phyloP scores from a whole-genome alignment of 2,888 invertebrate genomes.

The Scaeva pyrastri region DNA sequence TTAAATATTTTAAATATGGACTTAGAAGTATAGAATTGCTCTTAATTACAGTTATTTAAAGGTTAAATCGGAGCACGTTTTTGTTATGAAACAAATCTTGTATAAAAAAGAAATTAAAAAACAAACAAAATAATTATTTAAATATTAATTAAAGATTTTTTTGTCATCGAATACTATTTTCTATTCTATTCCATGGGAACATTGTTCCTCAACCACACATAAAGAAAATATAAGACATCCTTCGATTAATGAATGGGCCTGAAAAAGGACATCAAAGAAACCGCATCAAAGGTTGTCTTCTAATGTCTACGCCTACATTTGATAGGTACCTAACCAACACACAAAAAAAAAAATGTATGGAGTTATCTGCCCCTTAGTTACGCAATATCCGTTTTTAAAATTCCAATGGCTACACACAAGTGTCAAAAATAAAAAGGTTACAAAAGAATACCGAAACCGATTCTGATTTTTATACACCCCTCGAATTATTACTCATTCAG shows the following conservation, averaged over 20 bases:
- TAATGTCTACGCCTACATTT: conserved; percentile 1
- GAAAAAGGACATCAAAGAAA: background rate
- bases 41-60: too few species aligned
- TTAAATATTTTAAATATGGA: background rate
- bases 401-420: conserved; percentile 40
- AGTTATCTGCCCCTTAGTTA: conserved; percentile 63
- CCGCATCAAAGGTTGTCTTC: background rate
- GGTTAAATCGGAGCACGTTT: too few species aligned
- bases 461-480: background rate
- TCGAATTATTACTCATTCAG: conserved; percentile 27
- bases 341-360: background rate
- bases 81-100: too few species aligned
- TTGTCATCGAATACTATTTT: too few species aligned
- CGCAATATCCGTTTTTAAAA: conserved; percentile 47
- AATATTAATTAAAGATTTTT: too few species aligned
- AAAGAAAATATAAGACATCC: too few species aligned
- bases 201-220: too few species aligned
- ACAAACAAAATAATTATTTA: too few species aligned
- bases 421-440: conserved; percentile 35
- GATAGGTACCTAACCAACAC: background rate
- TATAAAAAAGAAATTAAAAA: too few species aligned
- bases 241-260: background rate
- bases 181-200: too few species aligned
- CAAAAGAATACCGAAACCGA: conserved; percentile 19
- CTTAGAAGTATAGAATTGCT: background rate